These are phyloP conservation scores for Macrobrachium nipponense DNA, from an alignment of 1,140 invertebrate species.

Conservation along the genomic window DNA sequence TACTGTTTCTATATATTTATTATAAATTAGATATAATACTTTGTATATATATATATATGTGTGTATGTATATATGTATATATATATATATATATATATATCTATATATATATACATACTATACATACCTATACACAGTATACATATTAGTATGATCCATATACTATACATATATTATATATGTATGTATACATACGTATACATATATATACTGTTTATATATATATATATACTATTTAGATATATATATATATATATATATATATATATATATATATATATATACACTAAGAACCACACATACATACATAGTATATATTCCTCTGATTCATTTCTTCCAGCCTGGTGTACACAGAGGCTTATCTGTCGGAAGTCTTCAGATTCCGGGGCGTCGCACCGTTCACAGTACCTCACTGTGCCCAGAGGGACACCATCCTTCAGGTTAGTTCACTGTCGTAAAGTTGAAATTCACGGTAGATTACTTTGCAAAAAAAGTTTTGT, in stretches of 20 bases:
- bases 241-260: too few species aligned
- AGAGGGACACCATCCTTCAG: background rate
- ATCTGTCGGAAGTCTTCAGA: background rate
- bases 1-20: constrained; percentile 14
- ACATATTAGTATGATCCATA: background rate
- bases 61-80: background rate
- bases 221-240: too few species aligned
- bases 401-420: constrained; percentile 3
- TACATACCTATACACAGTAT: too few species aligned
- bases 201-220: background rate
- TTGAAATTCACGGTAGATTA: background rate
- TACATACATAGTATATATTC: background rate
- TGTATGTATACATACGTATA: background rate
- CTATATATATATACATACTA: too few species aligned
- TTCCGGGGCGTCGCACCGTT: background rate
- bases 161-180: too few species aligned
- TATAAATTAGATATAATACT: too few species aligned
- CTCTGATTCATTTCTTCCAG: background rate
- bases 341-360: background rate
- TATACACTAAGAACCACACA: background rate
- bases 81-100: background rate
- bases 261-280: background rate
- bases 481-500: background rate
- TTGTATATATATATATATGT: too few species aligned
- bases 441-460: background rate